These are phyloP conservation scores for Tapirus indicus DNA, from an alignment of 2,797 vertebrate genomes.

Conservation along the genomic window DNA sequence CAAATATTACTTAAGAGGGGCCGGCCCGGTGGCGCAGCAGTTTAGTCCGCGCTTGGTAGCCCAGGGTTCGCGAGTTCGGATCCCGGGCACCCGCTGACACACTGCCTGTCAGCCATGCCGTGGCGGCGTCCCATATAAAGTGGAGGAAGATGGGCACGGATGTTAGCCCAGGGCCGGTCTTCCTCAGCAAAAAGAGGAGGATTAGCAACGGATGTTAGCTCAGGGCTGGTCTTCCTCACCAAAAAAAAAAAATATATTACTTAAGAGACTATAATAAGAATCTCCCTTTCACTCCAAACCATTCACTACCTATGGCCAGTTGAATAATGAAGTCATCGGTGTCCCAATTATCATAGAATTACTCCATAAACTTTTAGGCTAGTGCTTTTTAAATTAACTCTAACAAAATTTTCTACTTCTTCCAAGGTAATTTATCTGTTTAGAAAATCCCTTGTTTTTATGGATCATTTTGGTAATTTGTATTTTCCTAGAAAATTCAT, in stretches of 20 bases:
- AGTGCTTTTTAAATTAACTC: neutral
- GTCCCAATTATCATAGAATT: neutral
- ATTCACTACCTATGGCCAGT: neutral
- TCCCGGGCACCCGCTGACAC: no score
- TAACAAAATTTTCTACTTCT: neutral
- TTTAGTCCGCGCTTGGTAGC: no score
- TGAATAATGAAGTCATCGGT: neutral
- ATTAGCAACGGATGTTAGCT: no score
- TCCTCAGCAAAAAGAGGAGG: no score
- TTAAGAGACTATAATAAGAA: neutral
- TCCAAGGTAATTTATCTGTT: neutral
- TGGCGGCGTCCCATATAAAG: no score
- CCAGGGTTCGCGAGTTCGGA: no score
- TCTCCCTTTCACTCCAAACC: neutral
- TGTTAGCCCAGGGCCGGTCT: no score
- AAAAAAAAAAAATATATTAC: no score
- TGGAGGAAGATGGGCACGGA: no score
- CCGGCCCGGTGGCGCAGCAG: no score
- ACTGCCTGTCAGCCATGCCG: no score
- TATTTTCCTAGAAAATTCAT: neutral
- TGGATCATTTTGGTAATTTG: neutral
- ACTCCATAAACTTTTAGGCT: neutral
- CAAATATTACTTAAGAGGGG: neutral
- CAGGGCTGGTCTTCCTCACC: no score
- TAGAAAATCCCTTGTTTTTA: neutral